phyloP scores from a whole-genome alignment of 2,797 vertebrate genomes.

The Pipistrellus nathusii region DNA sequence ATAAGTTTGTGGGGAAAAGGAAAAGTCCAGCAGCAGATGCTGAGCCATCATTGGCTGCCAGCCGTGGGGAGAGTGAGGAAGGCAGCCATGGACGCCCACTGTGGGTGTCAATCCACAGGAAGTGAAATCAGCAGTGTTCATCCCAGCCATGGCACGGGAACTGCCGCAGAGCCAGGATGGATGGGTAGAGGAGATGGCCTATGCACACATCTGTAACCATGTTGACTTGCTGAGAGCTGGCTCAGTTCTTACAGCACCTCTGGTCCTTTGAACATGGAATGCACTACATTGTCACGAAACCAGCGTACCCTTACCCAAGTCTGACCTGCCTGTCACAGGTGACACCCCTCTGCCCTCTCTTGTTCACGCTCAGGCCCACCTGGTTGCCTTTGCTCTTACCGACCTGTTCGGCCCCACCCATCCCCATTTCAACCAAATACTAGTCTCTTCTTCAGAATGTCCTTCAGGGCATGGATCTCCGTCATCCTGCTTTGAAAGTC shows the following conservation, averaged over 20 bases:
- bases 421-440: background rate
- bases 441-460: background rate
- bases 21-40: background rate
- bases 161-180: background rate
- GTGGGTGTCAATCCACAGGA: background rate
- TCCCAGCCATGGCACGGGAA: accelerated
- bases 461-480: background rate
- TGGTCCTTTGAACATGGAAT: background rate
- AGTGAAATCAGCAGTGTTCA: too few relatives aligned
- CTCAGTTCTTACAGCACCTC: accelerated
- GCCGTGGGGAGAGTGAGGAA: background rate
- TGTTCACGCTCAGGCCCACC: accelerated
- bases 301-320: too few relatives aligned
- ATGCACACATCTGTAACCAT: accelerated
- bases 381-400: accelerated
- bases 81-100: accelerated
- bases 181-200: background rate
- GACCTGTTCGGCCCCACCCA: background rate
- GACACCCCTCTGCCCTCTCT: too few relatives aligned
- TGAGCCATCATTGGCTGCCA: too few relatives aligned
- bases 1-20: background rate
- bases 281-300: background rate
- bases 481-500: background rate
- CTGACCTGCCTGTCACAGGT: background rate
- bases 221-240: accelerated